A percentile compares a stretch with the other conserved stretches of the same genome.
These are phyloP conservation scores for Carassius carassius DNA, from an alignment of 2,113 vertebrate species.

Conservation along the genomic window DNA sequence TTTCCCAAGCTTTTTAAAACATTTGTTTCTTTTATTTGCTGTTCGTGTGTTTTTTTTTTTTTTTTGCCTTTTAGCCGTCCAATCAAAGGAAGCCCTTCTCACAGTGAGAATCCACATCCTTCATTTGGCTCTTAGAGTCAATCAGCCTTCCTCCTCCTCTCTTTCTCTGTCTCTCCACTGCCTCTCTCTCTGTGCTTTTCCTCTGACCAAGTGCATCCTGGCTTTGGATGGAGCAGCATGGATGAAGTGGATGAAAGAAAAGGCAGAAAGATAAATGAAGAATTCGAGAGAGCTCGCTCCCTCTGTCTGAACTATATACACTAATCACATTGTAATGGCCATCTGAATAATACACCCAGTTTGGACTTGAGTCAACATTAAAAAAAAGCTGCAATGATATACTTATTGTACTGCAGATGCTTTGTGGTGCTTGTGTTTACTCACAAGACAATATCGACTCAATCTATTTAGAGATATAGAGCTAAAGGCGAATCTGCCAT, in stretches of 20 bases:
- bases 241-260: neutral
- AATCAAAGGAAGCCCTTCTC: constrained; percentile 85
- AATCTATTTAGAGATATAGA: constrained; percentile 28
- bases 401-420: constrained; percentile 40
- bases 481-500: neutral
- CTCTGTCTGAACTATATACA: constrained; percentile 1
- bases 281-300: neutral
- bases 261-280: neutral
- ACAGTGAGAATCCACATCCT: constrained; percentile 84
- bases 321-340: constrained; percentile 16
- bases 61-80: constrained; percentile 76
- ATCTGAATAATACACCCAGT: constrained; percentile 19
- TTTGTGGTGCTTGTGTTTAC: constrained; percentile 59
- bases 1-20: constrained; percentile 28
- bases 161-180: neutral
- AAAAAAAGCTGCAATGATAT: constrained; percentile 32
- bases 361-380: constrained; percentile 25
- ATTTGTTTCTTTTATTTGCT: constrained; percentile 60
- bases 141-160: neutral
- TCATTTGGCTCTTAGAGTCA: constrained; percentile 82
- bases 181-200: constrained; percentile 17
- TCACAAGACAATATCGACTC: constrained; percentile 34
- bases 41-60: constrained; percentile 44
- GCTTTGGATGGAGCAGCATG: constrained; percentile 3
- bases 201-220: constrained; percentile 25